A percentile compares a stretch with the other conserved stretches of the same genome.
phyloP scores from a whole-genome alignment of 2,113 vertebrate species.

The Deroptyus accipitrinus region DNA sequence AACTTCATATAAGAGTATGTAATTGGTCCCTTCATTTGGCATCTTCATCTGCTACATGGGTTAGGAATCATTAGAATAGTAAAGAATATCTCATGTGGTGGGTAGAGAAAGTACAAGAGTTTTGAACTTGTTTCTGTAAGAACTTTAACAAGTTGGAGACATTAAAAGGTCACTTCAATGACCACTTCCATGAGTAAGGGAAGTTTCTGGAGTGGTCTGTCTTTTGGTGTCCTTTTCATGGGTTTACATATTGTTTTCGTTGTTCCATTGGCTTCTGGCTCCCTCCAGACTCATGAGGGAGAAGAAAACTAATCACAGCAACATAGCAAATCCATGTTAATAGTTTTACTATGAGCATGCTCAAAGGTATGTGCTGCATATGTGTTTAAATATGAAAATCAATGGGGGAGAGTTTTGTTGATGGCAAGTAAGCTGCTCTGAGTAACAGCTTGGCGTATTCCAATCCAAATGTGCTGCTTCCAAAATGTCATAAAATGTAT shows the following conservation, averaged over 20 bases:
- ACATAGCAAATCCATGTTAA: conserved; percentile 73
- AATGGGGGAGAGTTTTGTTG: not conserved
- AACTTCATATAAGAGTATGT: rapidly evolving
- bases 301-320: conserved; percentile 51
- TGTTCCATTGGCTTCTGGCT: not conserved
- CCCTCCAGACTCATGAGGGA: not conserved
- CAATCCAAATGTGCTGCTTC: conserved; percentile 71
- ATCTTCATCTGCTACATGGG: not conserved
- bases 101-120: not conserved
- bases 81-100: not conserved
- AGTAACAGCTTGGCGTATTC: conserved; percentile 34
- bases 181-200: not conserved
- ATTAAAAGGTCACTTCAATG: not conserved
- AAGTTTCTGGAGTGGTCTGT: not conserved
- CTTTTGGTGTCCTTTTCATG: not conserved
- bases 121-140: not conserved
- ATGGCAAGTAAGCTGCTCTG: not conserved
- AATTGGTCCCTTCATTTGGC: not conserved
- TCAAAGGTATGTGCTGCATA: not conserved
- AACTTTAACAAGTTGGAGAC: not conserved
- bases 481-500: conserved; percentile 70
- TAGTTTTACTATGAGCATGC: conserved; percentile 71
- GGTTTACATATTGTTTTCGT: not conserved
- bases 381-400: not conserved
- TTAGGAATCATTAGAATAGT: not conserved